Conservation (phyloP, 2,888 invertebrate genomes). For the Acleris emargana region DNA sequence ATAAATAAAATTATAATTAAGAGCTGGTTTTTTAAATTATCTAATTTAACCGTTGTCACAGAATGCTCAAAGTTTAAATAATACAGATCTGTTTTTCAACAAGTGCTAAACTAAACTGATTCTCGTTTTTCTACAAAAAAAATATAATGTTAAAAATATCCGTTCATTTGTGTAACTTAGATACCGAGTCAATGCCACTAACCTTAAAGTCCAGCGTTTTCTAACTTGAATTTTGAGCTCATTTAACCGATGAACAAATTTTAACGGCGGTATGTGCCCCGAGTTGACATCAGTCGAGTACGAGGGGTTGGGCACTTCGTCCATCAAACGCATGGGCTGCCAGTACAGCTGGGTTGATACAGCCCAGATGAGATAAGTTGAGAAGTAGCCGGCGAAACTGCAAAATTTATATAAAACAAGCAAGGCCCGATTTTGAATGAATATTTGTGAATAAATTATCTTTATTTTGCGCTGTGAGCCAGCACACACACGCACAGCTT, state of each 20-base stretch:
- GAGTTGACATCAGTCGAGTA: constrained; percentile 38
- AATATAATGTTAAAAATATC: too few relatives aligned
- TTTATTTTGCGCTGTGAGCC: too few relatives aligned
- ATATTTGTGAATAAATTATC: too few relatives aligned
- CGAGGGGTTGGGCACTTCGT: constrained; percentile 38
- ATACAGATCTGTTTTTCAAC: too few relatives aligned
- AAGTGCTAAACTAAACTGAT: too few relatives aligned
- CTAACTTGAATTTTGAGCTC: constrained; percentile 34
- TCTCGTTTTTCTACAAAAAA: too few relatives aligned
- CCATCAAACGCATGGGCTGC: constrained; percentile 37
- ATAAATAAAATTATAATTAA: too few relatives aligned
- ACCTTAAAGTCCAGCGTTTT: constrained; percentile 36
- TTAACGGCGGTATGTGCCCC: constrained; percentile 33
- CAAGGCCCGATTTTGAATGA: not conserved
- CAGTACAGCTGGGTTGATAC: constrained; percentile 37
- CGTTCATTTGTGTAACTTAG: too few relatives aligned
- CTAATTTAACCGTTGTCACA: too few relatives aligned
- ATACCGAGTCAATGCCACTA: not conserved
- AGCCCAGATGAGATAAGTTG: constrained; percentile 35
- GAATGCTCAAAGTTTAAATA: too few relatives aligned
- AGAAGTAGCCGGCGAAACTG: constrained; percentile 38
- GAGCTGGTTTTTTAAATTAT: too few relatives aligned
- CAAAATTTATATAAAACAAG: not conserved
- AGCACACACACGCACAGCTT: too few relatives aligned
- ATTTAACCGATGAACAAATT: constrained; percentile 25